These are phyloP conservation scores for Orthosia incerta DNA, from an alignment of 2,888 invertebrate genomes.

Conservation along the genomic window DNA sequence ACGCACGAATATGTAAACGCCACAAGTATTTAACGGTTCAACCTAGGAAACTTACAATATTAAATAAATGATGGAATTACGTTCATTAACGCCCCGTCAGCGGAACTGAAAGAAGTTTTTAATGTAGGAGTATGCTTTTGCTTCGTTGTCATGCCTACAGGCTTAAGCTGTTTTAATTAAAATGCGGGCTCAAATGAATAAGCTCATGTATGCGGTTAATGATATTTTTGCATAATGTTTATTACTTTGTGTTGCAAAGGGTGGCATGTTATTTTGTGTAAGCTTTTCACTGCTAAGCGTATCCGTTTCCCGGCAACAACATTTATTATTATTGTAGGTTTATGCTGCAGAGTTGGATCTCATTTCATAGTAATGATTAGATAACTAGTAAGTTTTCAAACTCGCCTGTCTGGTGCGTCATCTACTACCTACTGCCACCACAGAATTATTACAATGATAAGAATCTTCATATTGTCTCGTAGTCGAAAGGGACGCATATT, in stretches of 20 bases:
- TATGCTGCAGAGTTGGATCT: neutral
- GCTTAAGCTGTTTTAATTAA: slow-evolving; percentile 64
- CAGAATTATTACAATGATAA: too few species aligned
- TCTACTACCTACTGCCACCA: too few species aligned
- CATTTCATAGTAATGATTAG: neutral
- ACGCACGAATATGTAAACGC: slow-evolving; percentile 19
- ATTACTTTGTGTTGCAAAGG: slow-evolving; percentile 37
- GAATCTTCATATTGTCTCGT: too few species aligned
- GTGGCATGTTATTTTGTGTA: slow-evolving; percentile 21
- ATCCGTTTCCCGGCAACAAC: neutral
- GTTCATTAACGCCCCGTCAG: slow-evolving; percentile 55
- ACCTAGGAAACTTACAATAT: slow-evolving; percentile 40
- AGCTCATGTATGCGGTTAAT: slow-evolving; percentile 56
- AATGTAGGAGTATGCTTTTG: slow-evolving; percentile 56
- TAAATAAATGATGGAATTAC: slow-evolving; percentile 50
- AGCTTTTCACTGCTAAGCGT: neutral
- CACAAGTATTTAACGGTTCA: slow-evolving; percentile 27
- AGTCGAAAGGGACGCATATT: too few species aligned
- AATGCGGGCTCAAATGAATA: slow-evolving; percentile 58
- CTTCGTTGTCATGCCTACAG: slow-evolving; percentile 52
- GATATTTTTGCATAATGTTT: slow-evolving; percentile 56
- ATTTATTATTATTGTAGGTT: neutral
- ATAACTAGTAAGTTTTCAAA: too few species aligned
- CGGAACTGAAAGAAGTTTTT: slow-evolving; percentile 59
- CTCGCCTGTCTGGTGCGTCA: too few species aligned